Conservation (phyloP, 2,888 invertebrate species). For the Lycaena phlaeas region DNA sequence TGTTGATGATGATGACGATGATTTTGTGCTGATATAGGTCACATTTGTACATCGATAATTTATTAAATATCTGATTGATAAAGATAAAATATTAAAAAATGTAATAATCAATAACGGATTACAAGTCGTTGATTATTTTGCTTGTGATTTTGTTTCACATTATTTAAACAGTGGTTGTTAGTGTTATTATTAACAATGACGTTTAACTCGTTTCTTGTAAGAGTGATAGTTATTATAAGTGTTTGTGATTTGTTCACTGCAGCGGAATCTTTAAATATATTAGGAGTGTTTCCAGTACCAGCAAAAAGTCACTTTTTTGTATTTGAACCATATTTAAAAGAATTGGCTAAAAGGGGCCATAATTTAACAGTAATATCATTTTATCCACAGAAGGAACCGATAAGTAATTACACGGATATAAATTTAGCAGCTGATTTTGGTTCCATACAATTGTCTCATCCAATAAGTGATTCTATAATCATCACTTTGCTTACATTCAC, state of each 20-base stretch:
- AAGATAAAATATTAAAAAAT: too few relatives aligned
- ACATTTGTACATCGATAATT: too few relatives aligned
- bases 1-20: too few relatives aligned
- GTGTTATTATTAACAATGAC: too few relatives aligned
- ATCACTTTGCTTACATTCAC: slow-evolving; percentile 13
- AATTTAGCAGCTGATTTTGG: slow-evolving; percentile 41
- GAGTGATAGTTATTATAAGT: slow-evolving; percentile 2
- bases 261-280: slow-evolving; percentile 52
- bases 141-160: too few relatives aligned
- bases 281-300: slow-evolving; percentile 76
- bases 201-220: background rate
- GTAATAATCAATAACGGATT: too few relatives aligned
- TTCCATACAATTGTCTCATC: slow-evolving; percentile 18
- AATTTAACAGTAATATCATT: slow-evolving; percentile 77
- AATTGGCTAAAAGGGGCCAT: slow-evolving; percentile 75
- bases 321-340: slow-evolving; percentile 72
- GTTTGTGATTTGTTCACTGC: slow-evolving; percentile 2
- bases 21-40: too few relatives aligned
- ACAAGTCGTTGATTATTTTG: too few relatives aligned
- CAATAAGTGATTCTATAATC: slow-evolving; percentile 15
- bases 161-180: too few relatives aligned
- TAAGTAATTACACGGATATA: slow-evolving; percentile 74
- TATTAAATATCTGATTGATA: too few relatives aligned
- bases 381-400: slow-evolving; percentile 61
- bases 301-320: slow-evolving; percentile 80